A percentile compares a stretch with the other conserved stretches of the same genome.
Conservation (phyloP, 2,797 vertebrate genomes). For the Zalophus californianus region DNA sequence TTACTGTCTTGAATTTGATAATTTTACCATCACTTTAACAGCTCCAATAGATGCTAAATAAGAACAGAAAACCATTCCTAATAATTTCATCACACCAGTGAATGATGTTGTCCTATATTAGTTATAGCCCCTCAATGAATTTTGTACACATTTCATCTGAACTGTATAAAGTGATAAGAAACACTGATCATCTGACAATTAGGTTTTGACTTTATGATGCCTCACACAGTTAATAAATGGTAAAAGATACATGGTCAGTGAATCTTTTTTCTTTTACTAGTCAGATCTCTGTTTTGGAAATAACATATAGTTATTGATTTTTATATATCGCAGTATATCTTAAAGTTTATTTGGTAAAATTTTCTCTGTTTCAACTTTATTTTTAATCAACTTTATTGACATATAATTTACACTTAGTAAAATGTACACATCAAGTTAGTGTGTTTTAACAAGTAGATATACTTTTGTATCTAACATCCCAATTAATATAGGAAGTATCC, state of each 20-base stretch:
- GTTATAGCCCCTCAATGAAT: not conserved
- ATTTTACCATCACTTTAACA: conserved; percentile 51
- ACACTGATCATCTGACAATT: not conserved
- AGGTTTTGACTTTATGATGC: conserved; percentile 22
- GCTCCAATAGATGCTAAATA: not conserved
- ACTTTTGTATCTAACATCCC: not conserved
- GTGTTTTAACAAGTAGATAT: conserved; percentile 37
- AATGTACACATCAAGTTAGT: conserved; percentile 17
- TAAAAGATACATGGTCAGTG: not conserved
- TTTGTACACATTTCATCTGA: conserved; percentile 48
- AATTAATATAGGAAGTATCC: conserved; percentile 33
- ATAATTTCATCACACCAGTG: not conserved
- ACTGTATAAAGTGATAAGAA: not conserved
- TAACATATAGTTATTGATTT: conserved; percentile 26
- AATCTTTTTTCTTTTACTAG: conserved; percentile 15
- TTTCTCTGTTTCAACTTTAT: conserved; percentile 40
- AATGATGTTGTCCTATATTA: not conserved
- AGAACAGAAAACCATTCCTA: not conserved
- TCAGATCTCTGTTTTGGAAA: not conserved
- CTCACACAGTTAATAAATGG: not conserved
- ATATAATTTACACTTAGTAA: conserved; percentile 44
- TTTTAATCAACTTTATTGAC: conserved; percentile 58
- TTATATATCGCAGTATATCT: not conserved
- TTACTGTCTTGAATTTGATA: conserved; percentile 37
- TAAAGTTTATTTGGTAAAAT: not conserved